A percentile compares a stretch with the other conserved stretches of the same genome.
These are phyloP conservation scores for Daptonema setosum DNA, from an alignment of 2,888 invertebrate species.

Conservation along the genomic window DNA sequence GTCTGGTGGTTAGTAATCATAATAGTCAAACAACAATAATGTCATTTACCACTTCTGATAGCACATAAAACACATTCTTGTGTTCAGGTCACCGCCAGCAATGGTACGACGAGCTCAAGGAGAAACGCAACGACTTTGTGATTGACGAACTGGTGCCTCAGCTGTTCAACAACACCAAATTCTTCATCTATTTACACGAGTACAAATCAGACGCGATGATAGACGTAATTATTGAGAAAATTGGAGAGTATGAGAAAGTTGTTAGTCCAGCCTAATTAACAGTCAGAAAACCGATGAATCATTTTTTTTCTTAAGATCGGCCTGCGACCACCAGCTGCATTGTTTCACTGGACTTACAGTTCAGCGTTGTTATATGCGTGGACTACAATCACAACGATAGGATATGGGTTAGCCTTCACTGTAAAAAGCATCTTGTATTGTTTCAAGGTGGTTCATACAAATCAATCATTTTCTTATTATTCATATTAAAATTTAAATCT, in stretches of 20 bases:
- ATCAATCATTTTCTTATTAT: too few species aligned
- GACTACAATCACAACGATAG: neutral
- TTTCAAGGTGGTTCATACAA: too few species aligned
- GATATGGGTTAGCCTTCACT: too few species aligned
- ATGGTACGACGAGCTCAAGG: neutral
- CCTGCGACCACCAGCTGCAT: neutral
- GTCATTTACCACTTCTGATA: neutral
- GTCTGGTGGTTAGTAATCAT: neutral
- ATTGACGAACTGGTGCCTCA: conserved; percentile 11
- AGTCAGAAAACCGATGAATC: too few species aligned
- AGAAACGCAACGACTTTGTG: conserved; percentile 9
- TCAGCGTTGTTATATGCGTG: neutral
- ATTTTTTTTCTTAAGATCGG: too few species aligned
- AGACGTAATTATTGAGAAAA: conserved; percentile 9
- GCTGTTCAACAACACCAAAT: conserved; percentile 16
- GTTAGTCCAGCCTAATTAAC: too few species aligned
- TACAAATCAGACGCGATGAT: conserved; percentile 11
- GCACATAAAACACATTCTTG: too few species aligned
- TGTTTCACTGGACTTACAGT: neutral
- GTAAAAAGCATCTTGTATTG: too few species aligned
- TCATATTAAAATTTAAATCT: too few species aligned
- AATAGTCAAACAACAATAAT: neutral
- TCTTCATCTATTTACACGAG: conserved; percentile 14
- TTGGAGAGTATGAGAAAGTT: conserved; percentile 10
- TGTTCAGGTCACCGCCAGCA: neutral